Base-by-base conservation (phyloP, 2,888 invertebrate genomes). In the Tupiocoris notatus region DNA sequence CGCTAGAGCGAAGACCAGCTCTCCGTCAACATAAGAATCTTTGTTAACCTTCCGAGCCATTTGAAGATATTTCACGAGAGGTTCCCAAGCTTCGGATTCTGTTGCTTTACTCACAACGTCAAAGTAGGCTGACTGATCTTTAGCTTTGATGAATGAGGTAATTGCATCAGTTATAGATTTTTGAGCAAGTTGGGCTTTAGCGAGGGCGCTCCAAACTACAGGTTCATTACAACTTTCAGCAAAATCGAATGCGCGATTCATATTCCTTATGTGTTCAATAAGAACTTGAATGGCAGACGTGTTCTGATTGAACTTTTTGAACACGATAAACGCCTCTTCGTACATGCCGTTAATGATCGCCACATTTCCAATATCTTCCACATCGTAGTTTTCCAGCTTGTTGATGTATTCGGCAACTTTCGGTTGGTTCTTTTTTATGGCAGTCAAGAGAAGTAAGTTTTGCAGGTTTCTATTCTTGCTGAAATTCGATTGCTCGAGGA, bases 321-420 rank as follows among this genome's bases (percentile, higher is more conserved):
- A 99, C 82, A 99, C 99, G 3, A 98, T 98, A 83, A 99, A 99
- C 0, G 99, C 99, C 85, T 99, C 99, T 83, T 99, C 99, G 83
- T 94, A 99, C 65, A 99, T 86, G 82, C 98, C 95, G 84, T 94
- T 96, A 83, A 94, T 95, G 83, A 99, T 98, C 68, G 98, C 98
- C 81, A 99, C 99, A 84, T 98, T 98, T 0, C 99, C 99, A 83
- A 99, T 99, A 83, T 99, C 98, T 0, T 98, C 98, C 0, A 99
- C 98, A 86, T 99, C 99, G 84, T 99, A 99, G 85, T 99, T 99
- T 85, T 99, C 98, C 83, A 99, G 85, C 39, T 98, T 91, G 85
- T 98, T 98, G 83, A 99, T 98, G 86, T 99, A 99, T 84, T 99
- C 98, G 98, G 99, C 98, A 16, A 99, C 99, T 39, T 98, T 91